phyloP scores from a whole-genome alignment of 2,113 vertebrate genomes.

The Osmerus mordax region DNA sequence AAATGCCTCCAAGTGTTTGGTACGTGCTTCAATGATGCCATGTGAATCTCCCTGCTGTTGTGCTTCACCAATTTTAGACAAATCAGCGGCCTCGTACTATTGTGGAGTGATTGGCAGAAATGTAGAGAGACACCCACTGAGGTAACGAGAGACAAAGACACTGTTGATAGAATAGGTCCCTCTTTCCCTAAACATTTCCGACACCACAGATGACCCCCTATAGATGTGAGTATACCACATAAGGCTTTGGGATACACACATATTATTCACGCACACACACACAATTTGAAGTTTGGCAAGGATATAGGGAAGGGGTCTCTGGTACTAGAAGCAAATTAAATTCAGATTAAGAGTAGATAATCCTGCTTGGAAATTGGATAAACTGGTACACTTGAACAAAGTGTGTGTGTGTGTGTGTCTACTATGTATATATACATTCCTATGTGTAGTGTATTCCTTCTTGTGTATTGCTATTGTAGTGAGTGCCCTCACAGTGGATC shows the following conservation, averaged over 20 bases:
- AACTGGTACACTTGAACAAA: slow-evolving; percentile 10
- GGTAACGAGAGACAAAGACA: background rate
- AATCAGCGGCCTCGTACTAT: too few relatives aligned
- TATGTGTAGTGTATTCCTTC: background rate
- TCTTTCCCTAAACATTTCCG: background rate
- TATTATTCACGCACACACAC: background rate
- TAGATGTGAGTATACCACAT: background rate
- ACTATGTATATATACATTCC: background rate
- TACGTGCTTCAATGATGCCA: too few relatives aligned
- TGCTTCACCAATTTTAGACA: too few relatives aligned
- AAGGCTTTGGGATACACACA: background rate
- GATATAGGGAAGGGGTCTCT: background rate
- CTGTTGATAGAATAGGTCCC: background rate
- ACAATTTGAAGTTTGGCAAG: background rate
- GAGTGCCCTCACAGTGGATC: background rate
- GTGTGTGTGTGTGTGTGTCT: slow-evolving; percentile 12
- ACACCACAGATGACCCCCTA: background rate
- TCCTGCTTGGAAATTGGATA: slow-evolving; percentile 37
- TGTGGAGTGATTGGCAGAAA: too few relatives aligned
- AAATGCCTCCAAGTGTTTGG: background rate
- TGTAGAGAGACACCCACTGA: background rate
- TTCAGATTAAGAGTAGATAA: slow-evolving; percentile 49
- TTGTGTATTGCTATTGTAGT: too few relatives aligned
- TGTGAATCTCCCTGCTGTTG: too few relatives aligned
- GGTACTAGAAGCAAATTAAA: slow-evolving; percentile 49